Percentiles rank a stretch among this genome's conserved stretches.
Conservation (phyloP, 1,140 invertebrate genomes). For the Drosophila baimaii region DNA sequence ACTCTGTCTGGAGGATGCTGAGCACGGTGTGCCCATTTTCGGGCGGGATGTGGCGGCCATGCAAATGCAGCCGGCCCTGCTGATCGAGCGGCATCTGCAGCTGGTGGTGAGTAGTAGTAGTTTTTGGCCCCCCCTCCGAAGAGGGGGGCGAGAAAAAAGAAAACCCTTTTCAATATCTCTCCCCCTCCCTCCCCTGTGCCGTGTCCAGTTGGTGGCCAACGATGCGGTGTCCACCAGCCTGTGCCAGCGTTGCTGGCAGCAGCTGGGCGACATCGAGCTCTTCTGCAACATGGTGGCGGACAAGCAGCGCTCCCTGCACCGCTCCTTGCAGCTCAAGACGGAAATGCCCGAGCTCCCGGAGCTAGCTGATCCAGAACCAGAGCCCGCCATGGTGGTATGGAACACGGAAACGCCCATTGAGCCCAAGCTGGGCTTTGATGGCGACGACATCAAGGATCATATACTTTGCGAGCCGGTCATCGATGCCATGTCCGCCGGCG, state of each 20-base stretch:
- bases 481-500: slow-evolving; percentile 46
- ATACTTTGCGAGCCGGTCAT: slow-evolving; percentile 73
- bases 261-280: slow-evolving; percentile 55
- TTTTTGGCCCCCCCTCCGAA: not conserved
- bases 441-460: slow-evolving; percentile 65
- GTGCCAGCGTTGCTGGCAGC: slow-evolving; percentile 59
- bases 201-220: slow-evolving; percentile 33
- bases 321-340: slow-evolving; percentile 52
- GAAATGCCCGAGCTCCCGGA: slow-evolving; percentile 61
- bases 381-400: slow-evolving; percentile 66
- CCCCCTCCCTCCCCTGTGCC: too few relatives aligned
- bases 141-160: not conserved
- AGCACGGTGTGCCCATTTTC: slow-evolving; percentile 88
- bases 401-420: slow-evolving; percentile 62
- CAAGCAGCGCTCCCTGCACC: slow-evolving; percentile 55
- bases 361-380: slow-evolving; percentile 58
- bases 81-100: slow-evolving; percentile 48
- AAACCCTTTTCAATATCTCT: slow-evolving; percentile 1
- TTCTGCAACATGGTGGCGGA: slow-evolving; percentile 67
- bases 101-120: slow-evolving; percentile 48
- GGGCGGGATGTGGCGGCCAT: slow-evolving; percentile 6
- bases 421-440: slow-evolving; percentile 48
- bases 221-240: slow-evolving; percentile 59
- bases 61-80: slow-evolving; percentile 15
- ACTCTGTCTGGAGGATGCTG: slow-evolving; percentile 94